A percentile compares a stretch with the other conserved stretches of the same genome.
Conservation (phyloP, 2,797 vertebrate species). For the Amphiprion clarkii region DNA sequence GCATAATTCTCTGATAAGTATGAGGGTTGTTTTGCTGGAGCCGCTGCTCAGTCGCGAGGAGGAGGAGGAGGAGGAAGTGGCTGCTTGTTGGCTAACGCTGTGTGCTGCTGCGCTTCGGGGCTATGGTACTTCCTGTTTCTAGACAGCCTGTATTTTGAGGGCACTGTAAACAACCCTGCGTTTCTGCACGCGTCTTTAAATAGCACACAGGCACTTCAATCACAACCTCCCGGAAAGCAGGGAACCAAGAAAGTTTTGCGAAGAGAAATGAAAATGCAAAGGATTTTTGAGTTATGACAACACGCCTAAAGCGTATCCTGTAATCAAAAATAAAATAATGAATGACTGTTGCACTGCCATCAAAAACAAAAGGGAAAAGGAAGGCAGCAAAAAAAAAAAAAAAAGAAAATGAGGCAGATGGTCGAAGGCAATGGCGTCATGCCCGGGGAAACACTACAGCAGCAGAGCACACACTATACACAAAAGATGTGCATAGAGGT, state of each 20-base stretch:
- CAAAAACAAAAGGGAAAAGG: slow-evolving; percentile 21
- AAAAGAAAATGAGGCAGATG: slow-evolving; percentile 70
- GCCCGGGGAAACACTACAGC: slow-evolving; percentile 67
- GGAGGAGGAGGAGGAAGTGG: slow-evolving; percentile 69
- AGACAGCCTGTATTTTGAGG: slow-evolving; percentile 76
- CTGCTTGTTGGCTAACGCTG: slow-evolving; percentile 65
- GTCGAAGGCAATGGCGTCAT: slow-evolving; percentile 63
- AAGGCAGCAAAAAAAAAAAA: not conserved
- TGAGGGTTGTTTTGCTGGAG: slow-evolving; percentile 82
- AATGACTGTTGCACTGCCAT: slow-evolving; percentile 36
- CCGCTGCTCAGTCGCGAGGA: slow-evolving; percentile 61
- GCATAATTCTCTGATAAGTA: slow-evolving; percentile 84
- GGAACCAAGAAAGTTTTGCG: slow-evolving; percentile 19
- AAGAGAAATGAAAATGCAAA: slow-evolving; percentile 20
- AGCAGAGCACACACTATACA: slow-evolving; percentile 50
- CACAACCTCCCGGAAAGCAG: slow-evolving; percentile 59
- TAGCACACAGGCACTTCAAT: slow-evolving; percentile 73
- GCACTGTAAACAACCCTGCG: slow-evolving; percentile 74
- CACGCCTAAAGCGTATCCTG: slow-evolving; percentile 13
- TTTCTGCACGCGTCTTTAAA: slow-evolving; percentile 78
- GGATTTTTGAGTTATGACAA: slow-evolving; percentile 10
- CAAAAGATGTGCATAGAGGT: slow-evolving; percentile 34
- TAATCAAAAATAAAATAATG: slow-evolving; percentile 42
- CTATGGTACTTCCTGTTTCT: slow-evolving; percentile 83
- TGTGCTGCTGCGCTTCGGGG: slow-evolving; percentile 66